A percentile compares a stretch with the other conserved stretches of the same genome.
phyloP scores from a whole-genome alignment of 2,888 invertebrate species.

The Caenorhabditis drosophilae region DNA sequence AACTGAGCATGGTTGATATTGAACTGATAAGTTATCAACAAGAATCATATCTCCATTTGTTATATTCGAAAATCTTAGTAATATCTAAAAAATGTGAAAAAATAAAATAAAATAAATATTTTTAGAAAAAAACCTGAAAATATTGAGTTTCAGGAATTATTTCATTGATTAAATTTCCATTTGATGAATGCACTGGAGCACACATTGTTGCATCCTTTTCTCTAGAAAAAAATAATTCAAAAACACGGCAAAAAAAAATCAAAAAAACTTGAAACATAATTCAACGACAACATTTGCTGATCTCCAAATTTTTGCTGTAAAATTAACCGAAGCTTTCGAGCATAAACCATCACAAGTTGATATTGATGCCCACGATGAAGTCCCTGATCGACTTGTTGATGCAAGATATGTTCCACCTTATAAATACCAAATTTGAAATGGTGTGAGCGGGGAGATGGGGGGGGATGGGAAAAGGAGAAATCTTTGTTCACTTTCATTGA shows the following conservation, averaged over 20 bases:
- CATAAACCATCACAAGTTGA: constrained; percentile 44
- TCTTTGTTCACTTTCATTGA: too few species aligned
- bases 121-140: constrained; percentile 31
- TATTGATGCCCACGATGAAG: constrained; percentile 27
- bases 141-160: constrained; percentile 41
- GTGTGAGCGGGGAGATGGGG: too few species aligned
- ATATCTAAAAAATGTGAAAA: constrained; percentile 23
- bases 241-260: neutral
- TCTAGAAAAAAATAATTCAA: constrained; percentile 22
- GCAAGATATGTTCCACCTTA: constrained; percentile 1
- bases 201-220: constrained; percentile 42
- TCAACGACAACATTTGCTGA: constrained; percentile 38
- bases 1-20: constrained; percentile 30
- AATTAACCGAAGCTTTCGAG: constrained; percentile 36
- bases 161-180: constrained; percentile 43
- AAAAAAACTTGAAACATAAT: constrained; percentile 45
- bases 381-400: constrained; percentile 13
- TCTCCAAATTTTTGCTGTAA: constrained; percentile 43
- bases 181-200: constrained; percentile 39
- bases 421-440: neutral
- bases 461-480: too few species aligned
- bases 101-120: neutral
- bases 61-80: constrained; percentile 51
- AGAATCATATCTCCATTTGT: constrained; percentile 46
- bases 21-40: constrained; percentile 37